These are phyloP conservation scores for Drosophila mayaguana DNA, from an alignment of 2,888 invertebrate genomes.

Conservation along the genomic window DNA sequence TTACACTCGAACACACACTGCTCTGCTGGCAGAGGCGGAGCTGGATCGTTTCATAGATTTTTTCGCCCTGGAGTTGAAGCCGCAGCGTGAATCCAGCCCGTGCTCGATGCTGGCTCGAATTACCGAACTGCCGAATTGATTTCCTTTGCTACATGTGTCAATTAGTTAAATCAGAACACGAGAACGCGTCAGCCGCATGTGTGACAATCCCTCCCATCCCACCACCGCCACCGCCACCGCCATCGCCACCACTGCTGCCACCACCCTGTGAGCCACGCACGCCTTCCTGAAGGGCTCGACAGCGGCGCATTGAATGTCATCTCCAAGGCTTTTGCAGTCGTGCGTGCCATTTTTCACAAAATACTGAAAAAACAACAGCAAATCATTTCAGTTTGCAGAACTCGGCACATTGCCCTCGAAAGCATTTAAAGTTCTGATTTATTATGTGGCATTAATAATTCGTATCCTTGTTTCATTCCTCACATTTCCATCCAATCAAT, in stretches of 20 bases:
- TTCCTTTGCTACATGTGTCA: slow-evolving; percentile 65
- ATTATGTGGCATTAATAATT: slow-evolving; percentile 55
- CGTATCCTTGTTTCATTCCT: slow-evolving; percentile 7
- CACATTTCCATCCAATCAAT: too few relatives aligned
- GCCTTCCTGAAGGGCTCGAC: slow-evolving; percentile 20
- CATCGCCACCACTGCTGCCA: slow-evolving; percentile 1
- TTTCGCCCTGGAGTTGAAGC: slow-evolving; percentile 23
- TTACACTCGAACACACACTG: slow-evolving; percentile 62
- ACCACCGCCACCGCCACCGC: not conserved
- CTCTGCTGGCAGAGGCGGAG: slow-evolving; percentile 18
- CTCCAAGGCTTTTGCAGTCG: slow-evolving; percentile 31
- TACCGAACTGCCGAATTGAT: slow-evolving; percentile 52
- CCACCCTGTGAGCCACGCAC: slow-evolving; percentile 16
- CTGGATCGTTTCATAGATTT: slow-evolving; percentile 35
- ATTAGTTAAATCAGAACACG: slow-evolving; percentile 75
- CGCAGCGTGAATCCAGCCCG: not conserved
- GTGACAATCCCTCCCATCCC: slow-evolving; percentile 39
- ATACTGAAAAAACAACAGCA: not conserved
- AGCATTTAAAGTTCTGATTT: slow-evolving; percentile 9
- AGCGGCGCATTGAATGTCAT: slow-evolving; percentile 42
- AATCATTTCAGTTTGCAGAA: slow-evolving; percentile 16
- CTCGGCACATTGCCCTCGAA: slow-evolving; percentile 8
- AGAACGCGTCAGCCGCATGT: slow-evolving; percentile 67
- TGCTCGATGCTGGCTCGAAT: slow-evolving; percentile 38
- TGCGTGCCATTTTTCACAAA: slow-evolving; percentile 37